phyloP scores from a whole-genome alignment of 2,113 vertebrate genomes.

The Cavia aperea region DNA sequence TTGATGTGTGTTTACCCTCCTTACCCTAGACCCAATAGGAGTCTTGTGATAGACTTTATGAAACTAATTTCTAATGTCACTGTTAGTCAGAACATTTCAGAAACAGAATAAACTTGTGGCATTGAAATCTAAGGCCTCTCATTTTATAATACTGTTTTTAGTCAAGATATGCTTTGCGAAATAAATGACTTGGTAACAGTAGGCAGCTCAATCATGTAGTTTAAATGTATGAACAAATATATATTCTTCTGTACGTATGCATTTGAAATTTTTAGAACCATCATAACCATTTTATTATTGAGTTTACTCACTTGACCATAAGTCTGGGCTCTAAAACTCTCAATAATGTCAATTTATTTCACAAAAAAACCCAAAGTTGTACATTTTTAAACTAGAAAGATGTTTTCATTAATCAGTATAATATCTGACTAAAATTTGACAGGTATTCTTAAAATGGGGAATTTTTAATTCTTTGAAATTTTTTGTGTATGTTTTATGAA shows the following conservation, averaged over 20 bases:
- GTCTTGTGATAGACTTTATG: neutral
- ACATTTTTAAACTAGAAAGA: neutral
- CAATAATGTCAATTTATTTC: slow-evolving; percentile 5
- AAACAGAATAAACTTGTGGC: neutral
- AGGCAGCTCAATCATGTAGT: neutral
- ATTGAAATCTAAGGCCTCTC: neutral
- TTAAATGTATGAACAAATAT: neutral
- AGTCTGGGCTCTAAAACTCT: neutral
- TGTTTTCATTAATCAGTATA: neutral
- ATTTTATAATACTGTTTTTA: neutral
- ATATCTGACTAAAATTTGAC: neutral
- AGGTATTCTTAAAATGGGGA: neutral
- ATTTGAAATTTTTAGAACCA: neutral
- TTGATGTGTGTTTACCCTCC: neutral
- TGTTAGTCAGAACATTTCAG: neutral
- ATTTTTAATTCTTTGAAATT: slow-evolving; percentile 9
- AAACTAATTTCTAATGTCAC: neutral
- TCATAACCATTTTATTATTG: neutral
- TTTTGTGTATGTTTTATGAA: neutral
- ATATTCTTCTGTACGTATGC: neutral
- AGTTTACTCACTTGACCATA: neutral
- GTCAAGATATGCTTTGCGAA: neutral
- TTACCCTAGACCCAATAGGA: neutral
- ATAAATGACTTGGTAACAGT: neutral
- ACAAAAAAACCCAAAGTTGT: neutral